These are phyloP conservation scores for Brachyistius frenatus DNA, from an alignment of 2,113 vertebrate genomes.

Conservation along the genomic window DNA sequence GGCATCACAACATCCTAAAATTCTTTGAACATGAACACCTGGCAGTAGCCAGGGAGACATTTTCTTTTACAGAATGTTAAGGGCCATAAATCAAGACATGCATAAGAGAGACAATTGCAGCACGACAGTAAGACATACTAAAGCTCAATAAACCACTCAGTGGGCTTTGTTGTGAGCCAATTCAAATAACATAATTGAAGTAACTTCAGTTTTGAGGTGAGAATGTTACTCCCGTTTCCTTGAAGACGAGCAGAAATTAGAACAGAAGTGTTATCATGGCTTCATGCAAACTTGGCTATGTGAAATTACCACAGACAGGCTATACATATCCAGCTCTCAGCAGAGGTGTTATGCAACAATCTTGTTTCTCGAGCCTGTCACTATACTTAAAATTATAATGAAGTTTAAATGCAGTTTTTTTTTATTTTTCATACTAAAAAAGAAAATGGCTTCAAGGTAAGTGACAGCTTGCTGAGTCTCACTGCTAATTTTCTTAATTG, in stretches of 20 bases:
- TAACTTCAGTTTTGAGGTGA: slow-evolving; percentile 66
- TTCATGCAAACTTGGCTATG: slow-evolving; percentile 30
- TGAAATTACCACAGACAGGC: slow-evolving; percentile 40
- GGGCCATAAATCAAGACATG: slow-evolving; percentile 37
- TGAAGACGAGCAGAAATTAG: slow-evolving; percentile 43
- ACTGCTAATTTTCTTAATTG: slow-evolving; percentile 32
- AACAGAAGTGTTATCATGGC: slow-evolving; percentile 47
- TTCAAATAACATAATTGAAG: slow-evolving; percentile 55
- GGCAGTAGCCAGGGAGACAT: slow-evolving; percentile 38
- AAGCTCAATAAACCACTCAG: slow-evolving; percentile 36
- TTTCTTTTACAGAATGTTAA: slow-evolving; percentile 31
- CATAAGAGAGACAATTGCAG: slow-evolving; percentile 51
- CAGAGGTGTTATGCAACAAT: slow-evolving; percentile 38
- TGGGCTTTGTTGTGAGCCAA: slow-evolving; percentile 27
- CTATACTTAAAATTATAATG: slow-evolving; percentile 27
- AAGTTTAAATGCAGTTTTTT: slow-evolving; percentile 21
- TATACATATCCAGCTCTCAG: slow-evolving; percentile 46
- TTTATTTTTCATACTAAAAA: slow-evolving; percentile 7
- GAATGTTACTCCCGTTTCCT: slow-evolving; percentile 57
- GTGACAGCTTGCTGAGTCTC: slow-evolving; percentile 30
- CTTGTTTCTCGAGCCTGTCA: slow-evolving; percentile 11
- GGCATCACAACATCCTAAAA: slow-evolving; percentile 33
- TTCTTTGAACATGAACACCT: slow-evolving; percentile 52
- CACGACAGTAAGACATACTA: slow-evolving; percentile 11
- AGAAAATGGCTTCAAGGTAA: slow-evolving; percentile 9